These are phyloP conservation scores for Zingel zingel DNA, from an alignment of 2,113 vertebrate species.

Conservation along the genomic window DNA sequence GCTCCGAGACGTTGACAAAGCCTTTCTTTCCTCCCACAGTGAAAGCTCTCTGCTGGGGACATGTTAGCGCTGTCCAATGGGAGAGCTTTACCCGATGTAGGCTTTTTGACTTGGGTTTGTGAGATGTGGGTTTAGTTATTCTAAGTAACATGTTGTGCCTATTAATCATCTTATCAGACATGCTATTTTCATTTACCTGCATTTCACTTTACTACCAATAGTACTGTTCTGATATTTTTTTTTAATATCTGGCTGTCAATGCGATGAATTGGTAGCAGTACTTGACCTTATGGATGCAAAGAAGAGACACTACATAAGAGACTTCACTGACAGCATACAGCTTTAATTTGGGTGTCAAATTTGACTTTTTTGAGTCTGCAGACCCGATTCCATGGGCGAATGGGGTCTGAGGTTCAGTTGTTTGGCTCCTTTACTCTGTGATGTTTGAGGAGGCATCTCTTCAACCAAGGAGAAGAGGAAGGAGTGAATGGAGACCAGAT, in stretches of 20 bases:
- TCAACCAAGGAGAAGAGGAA: conserved; percentile 14
- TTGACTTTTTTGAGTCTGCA: conserved; percentile 7
- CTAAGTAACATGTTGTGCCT: conserved; percentile 1
- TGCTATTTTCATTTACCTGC: not conserved
- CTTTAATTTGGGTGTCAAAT: not conserved
- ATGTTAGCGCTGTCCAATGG: not conserved
- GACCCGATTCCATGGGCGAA: not conserved
- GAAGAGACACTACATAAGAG: not conserved
- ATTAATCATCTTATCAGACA: not conserved
- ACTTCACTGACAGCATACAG: not conserved
- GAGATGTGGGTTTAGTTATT: not conserved
- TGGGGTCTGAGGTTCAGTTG: conserved; percentile 9
- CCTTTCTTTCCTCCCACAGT: not conserved
- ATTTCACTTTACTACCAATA: conserved; percentile 10
- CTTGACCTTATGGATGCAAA: not conserved
- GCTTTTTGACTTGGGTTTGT: conserved; percentile 4
- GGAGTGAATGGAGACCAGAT: conserved; percentile 64
- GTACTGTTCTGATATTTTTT: not conserved
- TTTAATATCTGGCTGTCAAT: conserved; percentile 7
- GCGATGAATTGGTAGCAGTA: conserved; percentile 5
- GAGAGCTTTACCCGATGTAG: conserved; percentile 38
- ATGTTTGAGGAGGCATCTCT: conserved; percentile 39
- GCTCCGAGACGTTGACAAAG: conserved; percentile 50
- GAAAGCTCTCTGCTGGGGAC: conserved; percentile 47
- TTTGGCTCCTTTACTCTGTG: conserved; percentile 28